Evolutionary conservation across 2,113 vertebrate species (phyloP), one percentile per base, ranked within the genome.

Genomic region (Callaeas wilsoni): DNA sequence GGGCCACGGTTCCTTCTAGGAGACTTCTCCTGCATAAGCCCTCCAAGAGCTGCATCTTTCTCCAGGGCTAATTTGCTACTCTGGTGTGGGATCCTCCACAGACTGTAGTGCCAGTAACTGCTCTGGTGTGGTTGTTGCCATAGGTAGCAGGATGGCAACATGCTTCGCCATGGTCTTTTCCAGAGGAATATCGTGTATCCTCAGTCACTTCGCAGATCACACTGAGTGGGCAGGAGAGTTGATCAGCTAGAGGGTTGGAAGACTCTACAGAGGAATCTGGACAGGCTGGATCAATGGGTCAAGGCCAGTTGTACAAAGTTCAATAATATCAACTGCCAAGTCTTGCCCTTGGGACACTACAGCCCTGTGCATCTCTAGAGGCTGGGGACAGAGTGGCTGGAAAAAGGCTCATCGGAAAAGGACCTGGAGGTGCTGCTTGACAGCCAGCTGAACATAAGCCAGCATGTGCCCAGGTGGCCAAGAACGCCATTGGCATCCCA

Each of bases 201-300:
- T 22, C 42, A 42, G 26, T 13, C 46, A n/a, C 17, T 60, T 53
- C 41, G 16, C n/a, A 75, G 62, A 18, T 32, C 20, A 27, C 30
- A 46, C 15, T 0, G 0, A 53, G 30, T 53, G 12, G 20, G 14
- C 4, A 16, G 9, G 33, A 89, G n/a, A 47, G 20, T 26, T 60
- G 62, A 53, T 41, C n/a, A 32, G 20, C 39, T 39, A 19, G 13
- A 46, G 16, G 10, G 16, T 3, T 52, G 87, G 25, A 68, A 60
- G 25, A 20, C 7, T 15, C n/a, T 35, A 7, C 13, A 35, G 30
- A 32, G n/a, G 46, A 46, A 50, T 68, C 10, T 26, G 13, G 8
- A 22, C 17, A 53, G n/a, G 19, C 9, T 53, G 53, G 33, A 47
- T 52, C 1, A 3, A 15, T 21, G 23, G 13, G 9, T 11, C 13